Evolutionary conservation across 1,140 invertebrate species (phyloP).

Genomic region (Pissodes strobi): DNA sequence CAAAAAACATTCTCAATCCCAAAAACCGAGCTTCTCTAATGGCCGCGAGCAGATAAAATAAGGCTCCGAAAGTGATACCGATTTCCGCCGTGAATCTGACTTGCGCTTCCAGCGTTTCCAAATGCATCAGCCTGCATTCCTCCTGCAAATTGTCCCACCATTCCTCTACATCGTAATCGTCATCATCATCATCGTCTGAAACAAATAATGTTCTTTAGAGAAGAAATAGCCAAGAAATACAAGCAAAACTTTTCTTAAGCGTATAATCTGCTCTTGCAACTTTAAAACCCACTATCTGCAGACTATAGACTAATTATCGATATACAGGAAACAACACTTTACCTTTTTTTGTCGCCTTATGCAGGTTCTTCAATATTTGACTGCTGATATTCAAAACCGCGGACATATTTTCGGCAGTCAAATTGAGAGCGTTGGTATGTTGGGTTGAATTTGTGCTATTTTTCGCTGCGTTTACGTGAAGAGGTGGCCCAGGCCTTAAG

Average conservation of each 20-base stretch:
- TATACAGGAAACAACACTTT: not conserved
- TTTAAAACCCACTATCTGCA: too few species aligned
- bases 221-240: too few species aligned
- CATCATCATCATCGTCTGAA: constrained; percentile 35
- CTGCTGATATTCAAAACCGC: constrained; percentile 8
- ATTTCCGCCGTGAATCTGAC: constrained; percentile 72
- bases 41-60: constrained; percentile 81
- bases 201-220: constrained; percentile 5
- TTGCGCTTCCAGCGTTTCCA: constrained; percentile 62
- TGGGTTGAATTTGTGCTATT: constrained; percentile 28
- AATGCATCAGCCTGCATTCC: constrained; percentile 70
- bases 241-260: too few species aligned
- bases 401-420: not conserved
- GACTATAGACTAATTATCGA: too few species aligned
- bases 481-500: constrained; percentile 74
- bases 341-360: constrained; percentile 6
- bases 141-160: constrained; percentile 74
- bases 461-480: constrained; percentile 28
- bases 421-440: constrained; percentile 23
- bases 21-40: constrained; percentile 81
- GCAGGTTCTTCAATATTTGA: constrained; percentile 1
- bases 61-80: constrained; percentile 72
- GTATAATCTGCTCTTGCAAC: too few species aligned
- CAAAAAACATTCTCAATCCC: constrained; percentile 86
- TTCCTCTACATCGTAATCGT: constrained; percentile 60